A percentile compares a stretch with the other conserved stretches of the same genome.
These are phyloP conservation scores for Physocephala rufipes DNA, from an alignment of 2,888 invertebrate species.

Conservation along the genomic window DNA sequence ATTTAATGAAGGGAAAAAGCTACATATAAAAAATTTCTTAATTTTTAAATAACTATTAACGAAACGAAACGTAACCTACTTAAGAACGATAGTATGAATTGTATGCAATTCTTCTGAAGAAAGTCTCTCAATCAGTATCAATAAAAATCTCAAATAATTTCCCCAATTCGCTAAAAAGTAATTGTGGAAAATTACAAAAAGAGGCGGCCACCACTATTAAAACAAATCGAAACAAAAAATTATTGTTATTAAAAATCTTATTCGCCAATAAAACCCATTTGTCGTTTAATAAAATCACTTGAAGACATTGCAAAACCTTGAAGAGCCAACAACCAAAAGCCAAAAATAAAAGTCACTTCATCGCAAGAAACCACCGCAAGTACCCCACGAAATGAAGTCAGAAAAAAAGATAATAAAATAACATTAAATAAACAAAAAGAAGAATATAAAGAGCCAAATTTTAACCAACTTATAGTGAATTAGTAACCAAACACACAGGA, in stretches of 20 bases:
- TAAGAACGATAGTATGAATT: background rate
- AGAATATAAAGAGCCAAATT: slow-evolving; percentile 13
- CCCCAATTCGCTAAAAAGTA: slow-evolving; percentile 12
- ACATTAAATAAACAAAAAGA: no score
- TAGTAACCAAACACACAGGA: slow-evolving; percentile 12
- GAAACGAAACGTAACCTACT: background rate
- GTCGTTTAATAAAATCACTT: background rate
- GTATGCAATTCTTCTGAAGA: no score
- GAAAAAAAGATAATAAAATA: no score
- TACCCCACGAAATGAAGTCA: background rate
- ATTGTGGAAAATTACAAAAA: slow-evolving; percentile 24
- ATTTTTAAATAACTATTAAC: slow-evolving; percentile 7
- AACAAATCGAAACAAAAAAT: slow-evolving; percentile 4
- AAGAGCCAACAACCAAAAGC: background rate
- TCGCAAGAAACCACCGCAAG: background rate
- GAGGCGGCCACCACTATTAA: background rate
- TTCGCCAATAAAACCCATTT: background rate
- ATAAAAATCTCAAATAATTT: background rate
- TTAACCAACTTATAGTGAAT: slow-evolving; percentile 33
- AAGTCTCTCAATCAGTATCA: background rate
- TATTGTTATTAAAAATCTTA: slow-evolving; percentile 1
- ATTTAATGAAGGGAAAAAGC: background rate
- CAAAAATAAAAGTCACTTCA: background rate
- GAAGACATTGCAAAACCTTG: background rate
- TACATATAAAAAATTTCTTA: background rate